Base-by-base conservation (phyloP, 2,888 invertebrate genomes). In the Drosophila emarginata region DNA sequence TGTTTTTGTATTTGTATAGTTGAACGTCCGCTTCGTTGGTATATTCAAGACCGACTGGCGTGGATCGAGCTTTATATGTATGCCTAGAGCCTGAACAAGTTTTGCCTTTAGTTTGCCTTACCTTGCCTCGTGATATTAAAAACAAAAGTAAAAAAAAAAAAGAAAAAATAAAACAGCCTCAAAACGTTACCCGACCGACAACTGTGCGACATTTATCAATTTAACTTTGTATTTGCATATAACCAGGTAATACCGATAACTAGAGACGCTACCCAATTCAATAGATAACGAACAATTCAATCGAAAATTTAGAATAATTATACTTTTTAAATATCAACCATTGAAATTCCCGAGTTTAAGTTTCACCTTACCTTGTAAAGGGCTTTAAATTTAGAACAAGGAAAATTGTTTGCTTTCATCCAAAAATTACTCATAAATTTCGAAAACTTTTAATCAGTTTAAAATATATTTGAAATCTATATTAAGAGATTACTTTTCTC, bases 1-100 rank as follows among this genome's bases (percentile, higher is more conserved):
- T 28, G 4, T 28, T 28, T 32, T 32, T 32, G 32, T 32, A 4
- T 15, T 54, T 18, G 45, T 51, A 50, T 50, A 66, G 75, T 81
- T 78, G 72, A 65, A 77, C 83, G 80, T 85, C 82, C 82, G 82
- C 61, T 67, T 52, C 67, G 81, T 67, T 71, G 79, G 70, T 64
- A 67, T 23, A 71, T 61, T 74, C 64, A 62, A 50, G 58, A 21
- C 40, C 67, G 74, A 86, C 84, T 84, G 84, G 12, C 57, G 70
- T 57, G 67, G 65, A 23, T 61, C 64, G 66, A 60, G 74, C 82
- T 82, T 82, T 82, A 82, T 82, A 82, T 68, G 75, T 45, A 67
- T 68, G 69, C 74, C 79, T 64, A 69, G 74, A 53, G 74, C 45
- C 61, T 68, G 64, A 79, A 84, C 81, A 69, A 78, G 81, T 81